Evolutionary conservation across 23 tunicate genomes (phyloP), one percentile per base, ranked within the genome.

Genomic region (Styela clava): DNA sequence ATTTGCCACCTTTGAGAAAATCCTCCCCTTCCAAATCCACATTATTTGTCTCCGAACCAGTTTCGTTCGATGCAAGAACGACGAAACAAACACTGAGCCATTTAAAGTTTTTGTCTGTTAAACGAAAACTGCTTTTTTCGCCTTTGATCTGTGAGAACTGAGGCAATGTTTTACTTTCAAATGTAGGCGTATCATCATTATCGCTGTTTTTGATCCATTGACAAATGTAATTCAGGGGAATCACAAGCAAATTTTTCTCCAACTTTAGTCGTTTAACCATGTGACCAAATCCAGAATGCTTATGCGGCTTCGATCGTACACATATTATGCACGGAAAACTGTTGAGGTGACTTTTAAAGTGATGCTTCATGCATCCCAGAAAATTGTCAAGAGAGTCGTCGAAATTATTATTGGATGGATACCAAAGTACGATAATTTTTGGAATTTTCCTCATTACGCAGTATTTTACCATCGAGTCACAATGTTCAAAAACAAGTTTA

Each of bases 1-100:
- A 20, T 34, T 35, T 61, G 2, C 84, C 84, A 1, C 92, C 92
- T 69, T 69, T 83, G 16, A 88, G 74, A 61, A 83, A 88, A 2
- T 88, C 87, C 78, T 83, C 73, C 2, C 92, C 92, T 1, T 27
- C 36, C 26, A 26, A 9, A 36, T 5, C n/a, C 7, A 87, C 22
- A 24, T 79, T 52, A 21, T 79, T 74, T 3, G 69, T 76, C 2
- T 24, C 24, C 2, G 19, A 20, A 3, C 9, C 33, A 16, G 61
- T 65, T 23, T 69, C 63, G 44, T 70, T 68, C 31, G 78, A 69
- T 2, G 63, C 37, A 3, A 82, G 22, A 18, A 82, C 52, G 16
- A 69, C 85, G 52, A 82, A 36, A 37, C 74, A 36, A 24, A 51
- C 77, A 28, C 33, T 64, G 20, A 82, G 62, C 85, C 85, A 82